A percentile compares a stretch with the other conserved stretches of the same genome.
phyloP scores from a whole-genome alignment of 2,113 vertebrate species.

The Phylloscopus trochiloides region DNA sequence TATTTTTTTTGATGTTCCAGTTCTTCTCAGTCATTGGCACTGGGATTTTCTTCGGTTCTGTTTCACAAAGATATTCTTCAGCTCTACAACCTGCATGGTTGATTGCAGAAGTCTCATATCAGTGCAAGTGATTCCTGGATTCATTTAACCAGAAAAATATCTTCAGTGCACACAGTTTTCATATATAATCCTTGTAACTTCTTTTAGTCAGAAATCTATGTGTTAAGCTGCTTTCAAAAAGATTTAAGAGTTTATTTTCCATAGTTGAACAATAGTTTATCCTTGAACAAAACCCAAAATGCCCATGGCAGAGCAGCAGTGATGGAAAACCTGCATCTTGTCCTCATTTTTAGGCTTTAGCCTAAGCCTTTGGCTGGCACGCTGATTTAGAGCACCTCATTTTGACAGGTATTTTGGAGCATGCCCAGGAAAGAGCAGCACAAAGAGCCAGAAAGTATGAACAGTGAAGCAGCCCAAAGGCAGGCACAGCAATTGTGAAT shows the following conservation, averaged over 20 bases:
- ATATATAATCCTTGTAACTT: background rate
- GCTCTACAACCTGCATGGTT: background rate
- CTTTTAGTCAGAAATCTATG: background rate
- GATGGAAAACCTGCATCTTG: background rate
- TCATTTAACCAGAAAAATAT: background rate
- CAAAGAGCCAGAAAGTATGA: background rate
- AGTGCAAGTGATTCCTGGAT: background rate
- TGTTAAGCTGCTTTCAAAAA: background rate
- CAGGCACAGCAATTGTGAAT: background rate
- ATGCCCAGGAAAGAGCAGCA: background rate
- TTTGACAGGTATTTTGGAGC: background rate
- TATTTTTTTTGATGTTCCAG: background rate
- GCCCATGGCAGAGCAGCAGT: background rate
- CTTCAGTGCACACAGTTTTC: background rate
- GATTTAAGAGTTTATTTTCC: background rate
- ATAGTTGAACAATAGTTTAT: background rate
- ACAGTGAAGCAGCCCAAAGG: background rate
- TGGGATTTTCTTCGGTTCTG: background rate
- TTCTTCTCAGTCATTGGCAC: background rate
- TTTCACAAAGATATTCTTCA: background rate
- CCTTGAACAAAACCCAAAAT: background rate
- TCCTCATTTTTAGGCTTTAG: background rate
- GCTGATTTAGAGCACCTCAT: background rate
- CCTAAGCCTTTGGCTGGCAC: background rate
- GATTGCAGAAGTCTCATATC: background rate